These are phyloP conservation scores for Melolontha melolontha DNA, from an alignment of 2,888 invertebrate genomes.

Conservation along the genomic window DNA sequence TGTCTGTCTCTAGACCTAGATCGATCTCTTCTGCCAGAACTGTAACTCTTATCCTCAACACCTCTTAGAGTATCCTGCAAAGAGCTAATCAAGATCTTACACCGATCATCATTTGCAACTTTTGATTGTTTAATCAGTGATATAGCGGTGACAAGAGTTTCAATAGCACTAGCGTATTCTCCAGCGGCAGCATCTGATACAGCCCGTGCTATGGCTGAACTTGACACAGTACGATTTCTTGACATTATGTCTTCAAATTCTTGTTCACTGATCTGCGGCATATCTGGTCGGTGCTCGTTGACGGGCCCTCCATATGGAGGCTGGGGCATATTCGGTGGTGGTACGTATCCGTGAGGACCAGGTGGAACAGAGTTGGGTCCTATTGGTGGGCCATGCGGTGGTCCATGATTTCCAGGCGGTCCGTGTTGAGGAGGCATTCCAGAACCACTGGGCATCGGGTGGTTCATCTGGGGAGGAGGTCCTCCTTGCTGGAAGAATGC, in stretches of 20 bases:
- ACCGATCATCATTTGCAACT: constrained; percentile 95
- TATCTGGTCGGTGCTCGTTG: constrained; percentile 67
- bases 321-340: constrained; percentile 64
- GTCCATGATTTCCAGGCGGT: constrained; percentile 73
- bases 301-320: constrained; percentile 73
- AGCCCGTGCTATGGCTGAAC: constrained; percentile 96
- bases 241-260: constrained; percentile 99
- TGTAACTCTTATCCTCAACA: constrained; percentile 97
- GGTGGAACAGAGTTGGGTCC: constrained; percentile 68
- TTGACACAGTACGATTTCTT: constrained; percentile 96
- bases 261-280: constrained; percentile 83
- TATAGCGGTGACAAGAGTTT: constrained; percentile 98
- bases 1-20: constrained; percentile 64
- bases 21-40: constrained; percentile 76
- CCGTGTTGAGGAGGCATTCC: constrained; percentile 77
- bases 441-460: constrained; percentile 64
- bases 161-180: constrained; percentile 98
- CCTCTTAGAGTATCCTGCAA: constrained; percentile 97
- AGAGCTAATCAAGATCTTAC: constrained; percentile 97
- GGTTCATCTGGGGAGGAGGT: constrained; percentile 68
- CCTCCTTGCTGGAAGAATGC: constrained; percentile 92
- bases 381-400: constrained; percentile 73
- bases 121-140: constrained; percentile 97
- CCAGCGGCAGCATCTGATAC: constrained; percentile 98
- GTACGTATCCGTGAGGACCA: constrained; percentile 70